Evolutionary conservation across 2,113 vertebrate species (phyloP), one percentile per base, ranked within the genome.

Genomic region (Chrysemys picta): DNA sequence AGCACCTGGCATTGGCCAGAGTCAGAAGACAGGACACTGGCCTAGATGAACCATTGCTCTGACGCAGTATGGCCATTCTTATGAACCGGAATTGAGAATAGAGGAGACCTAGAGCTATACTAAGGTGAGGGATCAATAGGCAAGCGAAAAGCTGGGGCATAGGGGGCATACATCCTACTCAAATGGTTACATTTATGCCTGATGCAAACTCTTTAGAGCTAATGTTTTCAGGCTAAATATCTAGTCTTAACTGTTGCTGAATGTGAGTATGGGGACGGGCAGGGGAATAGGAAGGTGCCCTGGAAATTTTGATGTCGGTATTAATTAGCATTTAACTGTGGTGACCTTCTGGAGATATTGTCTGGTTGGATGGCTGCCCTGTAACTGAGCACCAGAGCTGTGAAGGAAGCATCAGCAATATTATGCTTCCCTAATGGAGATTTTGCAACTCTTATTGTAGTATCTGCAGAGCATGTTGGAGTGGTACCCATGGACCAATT

Each of bases 251-350:
- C 10, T 45, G 22, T 76, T 76, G 38, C 72, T 45, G 38, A 42
- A 45, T 24, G 38, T 8, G 0, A 5, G 14, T 0, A 5, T 62
- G 79, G 75, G 38, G 22, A 78, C n/a, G 4, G 49, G 82, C 42
- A 87, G 9, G 4, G 93, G 2, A 17, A 10, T 0, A 69, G 0
- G 82, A 31, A 79, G 21, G 52, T 76, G 25, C 22, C 13, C 16
- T 8, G 35, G 21, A 84, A 62, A 69, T 69, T 2, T 9, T 69
- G 31, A 10, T 13, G 5, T 25, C 38, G 9, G 25, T 45, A 78
- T 5, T 59, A 42, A 4, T 47, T 47, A 10, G n/a, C 12, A 11
- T 22, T 21, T 0, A 0, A 49, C 45, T 56, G 17, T 29, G 72
- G 29, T 84, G 81, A 91, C 38, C 85, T 87, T 6, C 82, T 87